Evolutionary conservation across 2,888 invertebrate species (phyloP), one percentile per base, ranked within the genome.

Genomic region (Electrophaes corylata): DNA sequence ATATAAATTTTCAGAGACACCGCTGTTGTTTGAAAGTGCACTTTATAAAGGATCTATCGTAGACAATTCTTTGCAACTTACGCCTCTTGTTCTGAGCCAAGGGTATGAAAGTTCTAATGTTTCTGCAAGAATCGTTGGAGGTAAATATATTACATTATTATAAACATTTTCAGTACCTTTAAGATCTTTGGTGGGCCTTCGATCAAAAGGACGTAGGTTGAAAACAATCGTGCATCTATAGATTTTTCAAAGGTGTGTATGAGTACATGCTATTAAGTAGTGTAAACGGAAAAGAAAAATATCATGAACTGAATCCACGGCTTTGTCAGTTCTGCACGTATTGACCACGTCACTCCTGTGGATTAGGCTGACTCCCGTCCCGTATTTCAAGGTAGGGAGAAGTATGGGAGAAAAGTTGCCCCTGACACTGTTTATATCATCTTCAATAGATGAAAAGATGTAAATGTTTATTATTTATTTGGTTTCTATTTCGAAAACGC

Each of bases 1-100:
- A n/a, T n/a, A n/a, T n/a, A n/a, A n/a, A n/a, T n/a, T 59, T 81
- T 82, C 76, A 84, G 86, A 70, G 46, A 58, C 58, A 10, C 64
- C 56, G n/a, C 60, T 88, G 56, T 64, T 69, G 61, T 88, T 88
- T 47, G 75, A 83, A 63, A 73, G 69, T 12, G 57, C 70, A 26
- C 65, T 72, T 58, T 86, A 87, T 58, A 69, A 73, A 62, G 88
- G 86, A 23, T 63, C 40, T 26, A 83, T 88, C 18, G 66, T 75
- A 31, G 76, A 85, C 57, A 81, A 83, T 60, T 43, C 12, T 14
- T 61, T 87, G 39, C 51, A 61, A 51, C 59, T 76, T 23, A 49
- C 73, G 31, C 65, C 68, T 14, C 67, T 88, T 23, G 66, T 71
- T 55, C 62, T 88, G 47, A 71, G 60, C 19, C 79, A 82, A 67